Conservation (phyloP, 2,888 invertebrate genomes). For the Nephrocerus scutellatus region DNA sequence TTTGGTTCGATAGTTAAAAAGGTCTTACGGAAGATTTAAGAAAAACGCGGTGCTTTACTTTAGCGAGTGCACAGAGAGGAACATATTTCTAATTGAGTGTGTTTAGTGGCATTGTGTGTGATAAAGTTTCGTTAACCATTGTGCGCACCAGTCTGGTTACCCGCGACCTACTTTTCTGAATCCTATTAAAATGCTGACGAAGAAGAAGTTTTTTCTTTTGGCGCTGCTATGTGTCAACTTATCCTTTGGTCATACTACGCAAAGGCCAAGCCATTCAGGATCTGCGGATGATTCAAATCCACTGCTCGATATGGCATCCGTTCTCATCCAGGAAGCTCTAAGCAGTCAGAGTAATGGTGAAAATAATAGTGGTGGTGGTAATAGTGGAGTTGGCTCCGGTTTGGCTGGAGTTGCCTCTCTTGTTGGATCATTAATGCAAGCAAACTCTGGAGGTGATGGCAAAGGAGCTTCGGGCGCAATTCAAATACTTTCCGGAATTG, state of each 20-base stretch:
- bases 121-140: background rate
- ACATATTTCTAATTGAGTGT: too few relatives aligned
- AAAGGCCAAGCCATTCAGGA: constrained; percentile 40
- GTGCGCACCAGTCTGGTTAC: too few relatives aligned
- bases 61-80: constrained; percentile 1
- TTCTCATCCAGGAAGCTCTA: constrained; percentile 58
- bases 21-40: background rate
- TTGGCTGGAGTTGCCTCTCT: constrained; percentile 57
- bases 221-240: constrained; percentile 36
- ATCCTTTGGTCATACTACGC: constrained; percentile 34
- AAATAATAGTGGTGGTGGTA: constrained; percentile 46
- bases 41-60: background rate
- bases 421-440: constrained; percentile 62
- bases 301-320: constrained; percentile 61
- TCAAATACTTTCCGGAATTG: constrained; percentile 45
- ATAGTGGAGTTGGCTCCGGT: constrained; percentile 48
- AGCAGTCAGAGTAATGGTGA: constrained; percentile 40
- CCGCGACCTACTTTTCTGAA: too few relatives aligned
- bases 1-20: too few relatives aligned
- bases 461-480: constrained; percentile 39
- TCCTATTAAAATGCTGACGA: constrained; percentile 38
- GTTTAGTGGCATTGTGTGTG: constrained; percentile 7
- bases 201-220: constrained; percentile 33
- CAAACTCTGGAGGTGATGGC: constrained; percentile 52
- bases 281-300: constrained; percentile 55